Percentiles rank a stretch among this genome's conserved stretches.
Evolutionary conservation across 2,797 vertebrate species (phyloP).

Genomic region (Rhabdomys pumilio): DNA sequence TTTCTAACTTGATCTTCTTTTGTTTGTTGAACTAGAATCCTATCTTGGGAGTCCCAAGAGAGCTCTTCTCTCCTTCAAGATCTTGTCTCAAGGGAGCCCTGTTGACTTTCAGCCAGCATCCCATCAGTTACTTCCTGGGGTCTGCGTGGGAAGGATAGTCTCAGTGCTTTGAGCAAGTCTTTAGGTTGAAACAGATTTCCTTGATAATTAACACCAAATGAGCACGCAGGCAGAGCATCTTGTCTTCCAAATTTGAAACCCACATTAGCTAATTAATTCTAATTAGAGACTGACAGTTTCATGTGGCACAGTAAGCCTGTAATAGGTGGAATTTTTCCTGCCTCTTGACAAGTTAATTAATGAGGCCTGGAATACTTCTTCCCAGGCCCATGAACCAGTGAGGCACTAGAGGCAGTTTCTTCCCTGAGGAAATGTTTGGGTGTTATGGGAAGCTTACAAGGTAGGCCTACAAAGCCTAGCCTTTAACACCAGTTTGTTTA

Average conservation of each 20-base stretch:
- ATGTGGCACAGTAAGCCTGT: constrained; percentile 60
- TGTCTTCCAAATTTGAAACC: constrained; percentile 78
- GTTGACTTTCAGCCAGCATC: constrained; percentile 51
- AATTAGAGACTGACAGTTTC: constrained; percentile 80
- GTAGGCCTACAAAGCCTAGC: neutral
- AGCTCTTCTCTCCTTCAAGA: constrained; percentile 37
- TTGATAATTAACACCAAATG: constrained; percentile 81
- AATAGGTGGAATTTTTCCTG: constrained; percentile 65
- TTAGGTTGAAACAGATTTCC: constrained; percentile 77
- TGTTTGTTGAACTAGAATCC: constrained; percentile 56
- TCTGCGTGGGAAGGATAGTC: neutral
- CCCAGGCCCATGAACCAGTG: neutral
- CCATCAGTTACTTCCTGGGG: constrained; percentile 45
- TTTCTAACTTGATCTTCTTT: constrained; percentile 60
- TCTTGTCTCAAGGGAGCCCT: constrained; percentile 27
- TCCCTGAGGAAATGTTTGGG: constrained; percentile 33
- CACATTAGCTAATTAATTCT: constrained; percentile 81
- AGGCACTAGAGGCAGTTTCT: neutral
- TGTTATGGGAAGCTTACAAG: neutral
- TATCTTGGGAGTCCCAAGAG: neutral
- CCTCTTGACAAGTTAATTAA: constrained; percentile 75
- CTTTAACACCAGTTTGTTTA: neutral
- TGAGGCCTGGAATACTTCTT: constrained; percentile 38
- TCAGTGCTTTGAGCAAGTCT: constrained; percentile 53
- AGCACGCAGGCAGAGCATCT: constrained; percentile 63